Percentiles rank a stretch among this genome's conserved stretches.
phyloP scores from a whole-genome alignment of 2,113 vertebrate genomes.

The Phaethon lepturus region DNA sequence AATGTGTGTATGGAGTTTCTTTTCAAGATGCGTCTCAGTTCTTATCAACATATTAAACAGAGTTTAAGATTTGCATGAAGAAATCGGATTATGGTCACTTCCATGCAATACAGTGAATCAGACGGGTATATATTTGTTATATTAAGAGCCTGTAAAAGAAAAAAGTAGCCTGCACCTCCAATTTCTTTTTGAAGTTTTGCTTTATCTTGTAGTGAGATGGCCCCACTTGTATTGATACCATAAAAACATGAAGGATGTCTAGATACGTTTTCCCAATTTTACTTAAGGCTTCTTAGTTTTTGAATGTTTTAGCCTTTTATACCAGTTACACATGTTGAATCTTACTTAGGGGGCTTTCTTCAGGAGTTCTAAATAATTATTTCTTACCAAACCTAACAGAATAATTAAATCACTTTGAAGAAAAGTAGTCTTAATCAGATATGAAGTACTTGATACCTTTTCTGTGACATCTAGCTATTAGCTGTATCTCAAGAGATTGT shows the following conservation, averaged over 20 bases:
- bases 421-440: not conserved
- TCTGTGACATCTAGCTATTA: not conserved
- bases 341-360: not conserved
- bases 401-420: not conserved
- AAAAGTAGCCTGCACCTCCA: not conserved
- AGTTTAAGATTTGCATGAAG: not conserved
- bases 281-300: not conserved
- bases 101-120: not conserved
- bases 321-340: not conserved
- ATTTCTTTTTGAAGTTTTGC: not conserved
- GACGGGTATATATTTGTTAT: not conserved
- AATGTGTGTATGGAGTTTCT: not conserved
- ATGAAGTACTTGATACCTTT: not conserved
- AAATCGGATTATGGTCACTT: accelerated
- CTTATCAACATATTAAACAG: not conserved
- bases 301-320: not conserved
- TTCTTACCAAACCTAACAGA: not conserved
- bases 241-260: not conserved
- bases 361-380: not conserved
- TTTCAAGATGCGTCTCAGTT: not conserved
- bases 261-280: not conserved
- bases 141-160: not conserved
- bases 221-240: not conserved
- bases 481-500: not conserved
- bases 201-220: not conserved